Evolutionary conservation across 92 coral and sea anemone species (phyloP).

Genomic region (Montipora capitata): DNA sequence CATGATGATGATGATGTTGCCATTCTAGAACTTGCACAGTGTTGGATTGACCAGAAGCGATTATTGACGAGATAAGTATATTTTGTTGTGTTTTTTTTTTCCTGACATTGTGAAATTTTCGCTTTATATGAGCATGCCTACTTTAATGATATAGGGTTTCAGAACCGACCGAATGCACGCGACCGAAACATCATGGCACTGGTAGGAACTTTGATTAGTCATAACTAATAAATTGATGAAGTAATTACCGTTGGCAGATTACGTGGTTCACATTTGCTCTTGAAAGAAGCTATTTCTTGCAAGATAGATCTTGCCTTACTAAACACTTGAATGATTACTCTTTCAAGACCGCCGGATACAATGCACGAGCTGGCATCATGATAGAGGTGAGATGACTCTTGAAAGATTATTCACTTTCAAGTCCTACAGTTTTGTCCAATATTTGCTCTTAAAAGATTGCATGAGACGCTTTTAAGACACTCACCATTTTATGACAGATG

Average conservation of each 20-base stretch:
- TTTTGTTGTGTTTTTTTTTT: neutral
- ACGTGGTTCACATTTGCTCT: neutral
- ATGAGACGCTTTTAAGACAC: constrained; percentile 6
- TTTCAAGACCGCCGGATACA: constrained; percentile 16
- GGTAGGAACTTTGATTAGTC: neutral
- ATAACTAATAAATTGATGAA: no score
- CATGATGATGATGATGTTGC: neutral
- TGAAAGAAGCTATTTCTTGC: neutral
- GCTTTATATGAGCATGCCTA: neutral
- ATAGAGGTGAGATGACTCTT: neutral
- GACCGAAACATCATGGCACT: no score
- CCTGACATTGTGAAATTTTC: neutral
- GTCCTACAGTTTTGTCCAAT: neutral
- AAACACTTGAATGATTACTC: constrained; percentile 44
- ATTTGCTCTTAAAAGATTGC: neutral
- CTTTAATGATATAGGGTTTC: neutral
- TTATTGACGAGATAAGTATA: neutral
- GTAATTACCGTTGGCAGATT: no score
- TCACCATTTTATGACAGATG: no score
- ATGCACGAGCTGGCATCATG: neutral
- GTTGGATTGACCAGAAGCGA: neutral
- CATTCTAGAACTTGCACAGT: neutral
- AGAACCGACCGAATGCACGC: neutral
- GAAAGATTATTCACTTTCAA: constrained; percentile 48
- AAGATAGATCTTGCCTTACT: constrained; percentile 5